Conservation (phyloP, 2,888 invertebrate genomes). For the Brachylomia viminalis region DNA sequence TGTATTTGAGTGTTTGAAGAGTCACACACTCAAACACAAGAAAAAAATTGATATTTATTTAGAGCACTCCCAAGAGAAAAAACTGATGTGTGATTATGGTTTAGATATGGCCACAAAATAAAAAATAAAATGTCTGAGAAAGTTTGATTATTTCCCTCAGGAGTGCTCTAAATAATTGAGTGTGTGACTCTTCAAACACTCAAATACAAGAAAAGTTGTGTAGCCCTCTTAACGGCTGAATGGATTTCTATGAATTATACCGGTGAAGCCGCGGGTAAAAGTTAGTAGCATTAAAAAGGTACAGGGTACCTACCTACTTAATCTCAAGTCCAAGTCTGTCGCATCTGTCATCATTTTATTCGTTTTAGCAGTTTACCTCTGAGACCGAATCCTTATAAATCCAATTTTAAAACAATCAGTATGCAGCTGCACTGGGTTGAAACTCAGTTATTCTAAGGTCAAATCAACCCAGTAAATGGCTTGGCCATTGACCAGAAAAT, state of each 20-base stretch:
- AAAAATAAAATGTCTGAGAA: too few relatives aligned
- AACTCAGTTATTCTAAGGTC: constrained; percentile 26
- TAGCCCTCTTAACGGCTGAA: background rate
- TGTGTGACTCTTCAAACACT: too few relatives aligned
- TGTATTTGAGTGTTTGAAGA: too few relatives aligned
- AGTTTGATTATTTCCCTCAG: too few relatives aligned
- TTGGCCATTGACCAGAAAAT: constrained; percentile 53
- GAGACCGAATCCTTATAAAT: background rate
- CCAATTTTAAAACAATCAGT: constrained; percentile 24
- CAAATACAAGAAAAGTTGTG: too few relatives aligned
- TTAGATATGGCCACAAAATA: too few relatives aligned
- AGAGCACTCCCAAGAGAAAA: too few relatives aligned
- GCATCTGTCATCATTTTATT: background rate
- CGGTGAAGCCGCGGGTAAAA: background rate
- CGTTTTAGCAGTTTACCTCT: background rate
- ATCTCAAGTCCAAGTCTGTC: background rate
- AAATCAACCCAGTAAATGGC: constrained; percentile 11
- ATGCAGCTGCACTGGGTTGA: constrained; percentile 26
- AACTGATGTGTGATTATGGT: too few relatives aligned
- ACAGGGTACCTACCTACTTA: background rate
- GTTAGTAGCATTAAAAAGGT: background rate
- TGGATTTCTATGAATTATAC: background rate
- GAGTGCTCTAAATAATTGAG: too few relatives aligned
- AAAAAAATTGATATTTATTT: too few relatives aligned
- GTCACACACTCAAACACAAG: too few relatives aligned